Evolutionary conservation across 2,797 vertebrate genomes (phyloP).

Genomic region (Crocidura indochinensis): DNA sequence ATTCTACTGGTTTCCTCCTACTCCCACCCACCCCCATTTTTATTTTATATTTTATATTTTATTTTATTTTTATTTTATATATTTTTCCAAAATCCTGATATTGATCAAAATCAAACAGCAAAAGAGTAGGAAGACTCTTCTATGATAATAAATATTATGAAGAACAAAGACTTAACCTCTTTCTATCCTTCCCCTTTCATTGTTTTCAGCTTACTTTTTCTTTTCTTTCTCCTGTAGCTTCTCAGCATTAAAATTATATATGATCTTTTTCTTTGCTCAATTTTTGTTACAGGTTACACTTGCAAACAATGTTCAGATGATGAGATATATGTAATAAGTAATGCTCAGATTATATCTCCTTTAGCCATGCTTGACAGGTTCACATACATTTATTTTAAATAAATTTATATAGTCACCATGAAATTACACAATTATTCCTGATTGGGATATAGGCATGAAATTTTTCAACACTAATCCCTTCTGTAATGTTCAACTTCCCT

Average conservation of each 20-base stretch:
- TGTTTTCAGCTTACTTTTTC: not conserved
- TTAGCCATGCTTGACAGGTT: not conserved
- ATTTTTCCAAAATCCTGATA: constrained; percentile 4
- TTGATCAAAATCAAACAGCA: not conserved
- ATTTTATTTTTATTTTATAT: too few relatives aligned
- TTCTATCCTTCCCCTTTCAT: not conserved
- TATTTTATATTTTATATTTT: too few relatives aligned
- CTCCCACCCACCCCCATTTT: too few relatives aligned
- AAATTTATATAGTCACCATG: too few relatives aligned
- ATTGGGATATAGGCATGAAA: too few relatives aligned
- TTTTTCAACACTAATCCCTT: too few relatives aligned
- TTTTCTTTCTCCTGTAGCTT: not conserved
- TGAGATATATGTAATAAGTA: not conserved
- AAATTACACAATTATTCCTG: too few relatives aligned
- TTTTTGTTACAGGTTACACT: not conserved
- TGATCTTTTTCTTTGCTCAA: not conserved
- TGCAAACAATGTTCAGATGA: not conserved
- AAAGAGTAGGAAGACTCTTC: not conserved
- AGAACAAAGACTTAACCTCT: constrained; percentile 15
- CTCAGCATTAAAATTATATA: not conserved
- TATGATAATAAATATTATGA: not conserved
- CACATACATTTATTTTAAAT: constrained; percentile 10
- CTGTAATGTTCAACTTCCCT: too few relatives aligned
- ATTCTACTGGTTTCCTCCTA: not conserved
- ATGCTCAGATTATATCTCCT: not conserved